Evolutionary conservation across 2,113 vertebrate genomes (phyloP).

Genomic region (Esox niger): DNA sequence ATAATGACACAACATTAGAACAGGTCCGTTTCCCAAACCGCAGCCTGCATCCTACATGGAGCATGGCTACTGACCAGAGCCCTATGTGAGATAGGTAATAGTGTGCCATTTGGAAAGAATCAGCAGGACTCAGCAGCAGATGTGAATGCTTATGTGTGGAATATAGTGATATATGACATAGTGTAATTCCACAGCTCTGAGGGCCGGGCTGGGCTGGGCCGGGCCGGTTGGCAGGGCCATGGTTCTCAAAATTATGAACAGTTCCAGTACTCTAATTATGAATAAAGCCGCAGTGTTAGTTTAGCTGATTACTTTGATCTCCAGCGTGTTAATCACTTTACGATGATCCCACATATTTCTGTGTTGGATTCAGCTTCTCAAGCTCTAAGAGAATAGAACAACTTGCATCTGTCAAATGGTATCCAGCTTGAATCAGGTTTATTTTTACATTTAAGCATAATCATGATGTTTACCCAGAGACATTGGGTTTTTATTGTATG

Average conservation of each 20-base stretch:
- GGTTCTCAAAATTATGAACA: slow-evolving; percentile 53
- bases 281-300: slow-evolving; percentile 52
- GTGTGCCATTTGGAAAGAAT: slow-evolving; percentile 9
- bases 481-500: slow-evolving; percentile 18
- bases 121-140: slow-evolving; percentile 42
- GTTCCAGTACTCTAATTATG: slow-evolving; percentile 51
- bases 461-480: slow-evolving; percentile 34
- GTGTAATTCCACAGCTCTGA: slow-evolving; percentile 54
- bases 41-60: no score
- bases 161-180: slow-evolving; percentile 48
- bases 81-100: slow-evolving; percentile 20
- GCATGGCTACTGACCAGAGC: no score
- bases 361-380: slow-evolving; percentile 19
- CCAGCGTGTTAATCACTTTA: slow-evolving; percentile 54
- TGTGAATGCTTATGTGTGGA: slow-evolving; percentile 62
- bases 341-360: slow-evolving; percentile 22
- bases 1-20: slow-evolving; percentile 44
- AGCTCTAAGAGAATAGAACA: slow-evolving; percentile 17
- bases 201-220: slow-evolving; percentile 45
- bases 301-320: slow-evolving; percentile 60
- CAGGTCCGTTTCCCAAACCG: no score
- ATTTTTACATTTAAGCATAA: slow-evolving; percentile 23
- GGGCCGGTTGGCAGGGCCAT: background rate
- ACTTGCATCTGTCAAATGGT: slow-evolving; percentile 23
- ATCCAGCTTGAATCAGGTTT: slow-evolving; percentile 16